Evolutionary conservation across 2,888 invertebrate species (phyloP), one percentile per base, ranked within the genome.

Genomic region (Coecobrya sp.): DNA sequence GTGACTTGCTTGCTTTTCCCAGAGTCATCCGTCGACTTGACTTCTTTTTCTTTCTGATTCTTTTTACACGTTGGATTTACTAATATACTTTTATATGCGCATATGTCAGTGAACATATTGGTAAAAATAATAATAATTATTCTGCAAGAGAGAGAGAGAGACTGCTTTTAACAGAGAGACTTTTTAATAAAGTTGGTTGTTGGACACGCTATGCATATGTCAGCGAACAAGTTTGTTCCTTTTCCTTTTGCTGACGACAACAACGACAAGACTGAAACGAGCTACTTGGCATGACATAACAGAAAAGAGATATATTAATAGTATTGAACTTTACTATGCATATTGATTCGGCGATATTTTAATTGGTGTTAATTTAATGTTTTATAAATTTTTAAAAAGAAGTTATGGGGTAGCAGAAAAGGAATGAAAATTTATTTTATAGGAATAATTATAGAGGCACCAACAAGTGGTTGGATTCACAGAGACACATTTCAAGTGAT

Each of bases 1-100:
- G 22, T 91, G 81, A 25, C 19, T 65, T 90, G 36, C 19, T 42
- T 86, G 70, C 91, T 91, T 91, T 91, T 91, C 87, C 91, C 91
- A 91, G 87, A 82, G 65, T 91, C 55, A 86, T 79, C 73, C 84
- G 89, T 89, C 45, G 22, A 52, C 42, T 73, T 22, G 19, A 76
- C 45, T 73, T 42, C 42, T 82, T 82, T 59, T 25, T 13, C 22
- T 82, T 42, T 36, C 82, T 55, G 1, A 3, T 73, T 42, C 13
- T 70, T 16, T 55, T 3, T 11, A 59, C 19, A 22, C 59, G 19
- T 16, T 62, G 55, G 55, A 55, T n/a, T 55, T 55, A 55, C 55
- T 55, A 16, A 3, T 16, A n/a, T n/a, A n/a, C n/a, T 16, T 16
- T 55, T 55, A n/a, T n/a, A n/a, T 55, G n/a, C n/a, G 16, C 16